Base-by-base conservation (phyloP, 2,888 invertebrate species). In the Eupelmus urozonus region DNA sequence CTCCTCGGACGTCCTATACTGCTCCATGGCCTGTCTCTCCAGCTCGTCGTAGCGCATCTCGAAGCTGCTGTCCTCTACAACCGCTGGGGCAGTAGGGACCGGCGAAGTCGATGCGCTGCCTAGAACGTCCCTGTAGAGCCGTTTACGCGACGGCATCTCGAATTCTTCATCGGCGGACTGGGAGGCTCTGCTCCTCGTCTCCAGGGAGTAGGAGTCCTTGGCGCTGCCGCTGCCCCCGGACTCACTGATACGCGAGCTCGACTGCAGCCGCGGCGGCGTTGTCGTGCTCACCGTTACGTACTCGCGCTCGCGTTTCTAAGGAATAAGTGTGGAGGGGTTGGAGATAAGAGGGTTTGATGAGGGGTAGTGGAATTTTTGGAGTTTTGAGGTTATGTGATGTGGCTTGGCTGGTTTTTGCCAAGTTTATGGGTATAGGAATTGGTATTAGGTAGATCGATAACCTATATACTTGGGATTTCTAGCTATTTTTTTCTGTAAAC, bases 1-100 rank as follows among this genome's bases (percentile, higher is more conserved):
- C 70, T 88, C 88, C 51, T 89, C 88, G 7, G 88, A 88, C 0
- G 83, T 85, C 72, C 91, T 92, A 86, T 94, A 94, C 85, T 94
- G 94, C 83, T 94, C 94, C 66, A 92, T 92, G 0, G 94, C 94
- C 83, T 94, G 92, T 77, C 92, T 91, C 84, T 94, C 94, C 76
- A 94, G 87, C 81, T 94, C 93, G 71, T 92, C 88, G 82, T 86
- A 88, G 16, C 83, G 83, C 53, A 82, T 82, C 67, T 88, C 88
- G 16, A 86, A 84, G 1, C 83, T 76, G 42, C 82, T 83, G 5
- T 86, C 87, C 16, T 79, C 79, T 18, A 53, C n/a, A 16, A 73
- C 77, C 0, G 63, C 7, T 40, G 13, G 25, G 34, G 40, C 7
- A n/a, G 2, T 11, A 7, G 4, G 34, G 25, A 42, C 4, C 5